These are phyloP conservation scores for Bungarus multicinctus DNA, from an alignment of 2,113 vertebrate species.

Conservation along the genomic window DNA sequence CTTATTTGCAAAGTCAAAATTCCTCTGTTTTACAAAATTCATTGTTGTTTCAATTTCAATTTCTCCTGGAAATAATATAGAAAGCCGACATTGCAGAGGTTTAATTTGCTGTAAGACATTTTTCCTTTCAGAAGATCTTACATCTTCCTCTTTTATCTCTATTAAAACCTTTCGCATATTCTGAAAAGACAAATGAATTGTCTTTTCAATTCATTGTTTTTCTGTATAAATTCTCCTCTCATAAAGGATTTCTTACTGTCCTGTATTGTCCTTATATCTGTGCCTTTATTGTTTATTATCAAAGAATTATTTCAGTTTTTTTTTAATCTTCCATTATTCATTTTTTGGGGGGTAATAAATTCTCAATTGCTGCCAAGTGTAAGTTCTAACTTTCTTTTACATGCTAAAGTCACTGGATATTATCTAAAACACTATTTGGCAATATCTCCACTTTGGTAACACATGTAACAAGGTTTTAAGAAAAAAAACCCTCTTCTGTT, in stretches of 20 bases:
- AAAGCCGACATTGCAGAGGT: background rate
- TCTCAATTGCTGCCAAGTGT: background rate
- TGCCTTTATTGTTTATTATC: background rate
- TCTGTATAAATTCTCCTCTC: background rate
- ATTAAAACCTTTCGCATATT: background rate
- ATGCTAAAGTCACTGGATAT: background rate
- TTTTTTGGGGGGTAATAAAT: background rate
- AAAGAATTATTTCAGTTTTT: background rate
- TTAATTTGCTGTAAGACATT: background rate
- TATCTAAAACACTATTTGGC: background rate
- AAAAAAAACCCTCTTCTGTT: background rate
- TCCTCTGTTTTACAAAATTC: background rate
- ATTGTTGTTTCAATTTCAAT: background rate
- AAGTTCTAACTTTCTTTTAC: background rate
- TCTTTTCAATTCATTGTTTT: background rate
- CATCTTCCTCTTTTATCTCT: background rate
- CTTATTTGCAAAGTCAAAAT: background rate
- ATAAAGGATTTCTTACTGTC: background rate
- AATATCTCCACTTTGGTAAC: background rate
- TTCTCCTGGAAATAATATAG: background rate
- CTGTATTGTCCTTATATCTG: background rate
- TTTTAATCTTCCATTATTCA: background rate
- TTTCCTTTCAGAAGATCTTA: background rate
- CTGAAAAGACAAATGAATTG: background rate
- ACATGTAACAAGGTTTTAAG: background rate